A percentile compares a stretch with the other conserved stretches of the same genome.
phyloP scores from a whole-genome alignment of 2,113 vertebrate species.

The Fregetta grallaria region DNA sequence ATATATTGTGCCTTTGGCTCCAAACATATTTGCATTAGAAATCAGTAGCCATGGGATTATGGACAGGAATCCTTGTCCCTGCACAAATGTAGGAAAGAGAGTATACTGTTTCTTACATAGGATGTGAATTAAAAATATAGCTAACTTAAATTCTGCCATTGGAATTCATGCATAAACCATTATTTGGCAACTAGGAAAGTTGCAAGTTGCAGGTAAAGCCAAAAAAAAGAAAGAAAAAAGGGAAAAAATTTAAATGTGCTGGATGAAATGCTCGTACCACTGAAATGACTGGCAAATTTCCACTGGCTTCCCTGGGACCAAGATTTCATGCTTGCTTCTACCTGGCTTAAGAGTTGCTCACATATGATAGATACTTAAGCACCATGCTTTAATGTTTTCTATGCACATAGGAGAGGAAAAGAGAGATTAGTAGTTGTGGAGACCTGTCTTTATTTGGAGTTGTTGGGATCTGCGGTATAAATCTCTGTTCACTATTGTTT shows the following conservation, averaged over 20 bases:
- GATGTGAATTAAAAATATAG: background rate
- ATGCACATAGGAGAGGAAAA: background rate
- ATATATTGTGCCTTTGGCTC: conserved; percentile 25
- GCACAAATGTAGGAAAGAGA: background rate
- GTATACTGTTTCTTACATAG: background rate
- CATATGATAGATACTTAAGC: background rate
- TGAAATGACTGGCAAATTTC: background rate
- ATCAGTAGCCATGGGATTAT: background rate
- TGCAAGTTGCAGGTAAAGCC: background rate
- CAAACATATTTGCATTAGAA: conserved; percentile 24
- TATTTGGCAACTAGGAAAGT: background rate
- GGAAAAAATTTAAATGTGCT: background rate
- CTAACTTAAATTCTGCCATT: background rate
- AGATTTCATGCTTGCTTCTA: background rate
- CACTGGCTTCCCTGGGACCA: background rate
- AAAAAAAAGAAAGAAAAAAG: background rate
- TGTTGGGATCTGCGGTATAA: background rate
- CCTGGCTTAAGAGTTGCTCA: background rate
- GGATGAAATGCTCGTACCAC: background rate
- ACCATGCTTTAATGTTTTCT: background rate
- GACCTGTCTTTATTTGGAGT: background rate
- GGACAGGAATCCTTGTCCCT: background rate
- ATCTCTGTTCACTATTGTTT: background rate
- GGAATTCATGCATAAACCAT: background rate
- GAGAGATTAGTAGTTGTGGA: background rate